Evolutionary conservation across 1,140 invertebrate genomes (phyloP).

Genomic region (Drosophila lacertosa): DNA sequence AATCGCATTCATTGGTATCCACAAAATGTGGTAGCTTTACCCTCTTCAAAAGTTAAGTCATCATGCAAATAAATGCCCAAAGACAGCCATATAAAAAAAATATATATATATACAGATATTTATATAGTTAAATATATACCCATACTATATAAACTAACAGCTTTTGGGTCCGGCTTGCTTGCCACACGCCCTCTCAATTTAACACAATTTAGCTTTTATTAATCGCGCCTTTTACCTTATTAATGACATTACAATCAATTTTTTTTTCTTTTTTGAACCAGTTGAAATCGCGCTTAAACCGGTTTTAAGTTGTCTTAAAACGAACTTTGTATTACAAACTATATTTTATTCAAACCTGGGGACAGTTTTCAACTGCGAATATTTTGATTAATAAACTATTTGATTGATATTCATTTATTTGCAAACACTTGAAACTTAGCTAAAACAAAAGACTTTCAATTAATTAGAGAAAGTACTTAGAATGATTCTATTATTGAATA

Average conservation of each 20-base stretch:
- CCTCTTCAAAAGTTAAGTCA: constrained; percentile 15
- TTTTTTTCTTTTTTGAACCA: neutral
- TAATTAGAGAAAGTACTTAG: too few species aligned
- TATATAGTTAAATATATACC: neutral
- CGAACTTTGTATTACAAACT: neutral
- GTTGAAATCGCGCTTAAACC: constrained; percentile 3
- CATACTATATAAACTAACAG: neutral
- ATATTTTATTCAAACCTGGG: neutral
- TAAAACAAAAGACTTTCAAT: too few species aligned
- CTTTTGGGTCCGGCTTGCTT: neutral
- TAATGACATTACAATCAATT: constrained; percentile 10
- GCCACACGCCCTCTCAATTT: constrained; percentile 10
- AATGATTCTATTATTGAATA: too few species aligned
- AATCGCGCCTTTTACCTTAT: constrained; percentile 14
- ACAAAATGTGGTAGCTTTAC: constrained; percentile 30
- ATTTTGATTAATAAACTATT: neutral
- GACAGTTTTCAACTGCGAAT: neutral
- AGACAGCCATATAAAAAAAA: neutral
- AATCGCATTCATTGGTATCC: constrained; percentile 19
- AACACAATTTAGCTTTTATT: constrained; percentile 8
- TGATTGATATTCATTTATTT: too few species aligned
- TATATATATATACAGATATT: neutral
- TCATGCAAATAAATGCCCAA: constrained; percentile 7
- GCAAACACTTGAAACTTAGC: too few species aligned
- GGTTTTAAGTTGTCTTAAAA: constrained; percentile 1